Evolutionary conservation across 2,888 invertebrate species (phyloP).

Genomic region (Tinea trinotella): DNA sequence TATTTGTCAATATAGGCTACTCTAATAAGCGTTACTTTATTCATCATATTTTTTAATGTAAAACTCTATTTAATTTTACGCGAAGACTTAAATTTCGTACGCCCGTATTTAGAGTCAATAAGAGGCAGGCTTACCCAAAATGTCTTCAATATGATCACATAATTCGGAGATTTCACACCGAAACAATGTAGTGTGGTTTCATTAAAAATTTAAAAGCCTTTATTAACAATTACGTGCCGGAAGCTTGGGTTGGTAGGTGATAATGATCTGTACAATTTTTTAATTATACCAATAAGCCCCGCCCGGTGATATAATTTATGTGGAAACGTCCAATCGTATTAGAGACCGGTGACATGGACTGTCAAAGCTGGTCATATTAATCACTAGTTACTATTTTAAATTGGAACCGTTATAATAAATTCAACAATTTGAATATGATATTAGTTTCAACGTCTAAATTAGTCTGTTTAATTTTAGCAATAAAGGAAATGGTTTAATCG

Average conservation of each 20-base stretch:
- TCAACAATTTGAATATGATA: background rate
- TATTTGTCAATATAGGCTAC: too few species aligned
- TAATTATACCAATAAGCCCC: conserved; percentile 56
- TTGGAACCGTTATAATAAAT: conserved; percentile 29
- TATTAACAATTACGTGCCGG: conserved; percentile 51
- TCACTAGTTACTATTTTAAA: conserved; percentile 45
- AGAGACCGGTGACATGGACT: conserved; percentile 53
- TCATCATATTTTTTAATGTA: background rate
- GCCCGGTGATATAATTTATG: conserved; percentile 56
- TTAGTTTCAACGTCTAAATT: background rate
- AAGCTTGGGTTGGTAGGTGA: conserved; percentile 53
- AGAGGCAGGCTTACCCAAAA: background rate
- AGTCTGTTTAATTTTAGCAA: background rate
- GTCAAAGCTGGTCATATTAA: conserved; percentile 49
- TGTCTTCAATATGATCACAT: background rate
- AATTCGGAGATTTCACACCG: conserved; percentile 24
- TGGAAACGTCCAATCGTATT: conserved; percentile 66
- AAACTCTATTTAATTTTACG: background rate
- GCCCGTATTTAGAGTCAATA: background rate
- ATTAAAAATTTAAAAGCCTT: conserved; percentile 38
- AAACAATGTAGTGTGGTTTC: conserved; percentile 27
- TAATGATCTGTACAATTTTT: conserved; percentile 53
- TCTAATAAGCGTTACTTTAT: too few species aligned
- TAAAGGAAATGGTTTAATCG: background rate
- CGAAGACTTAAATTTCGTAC: background rate